Base-by-base conservation (phyloP, 2,113 vertebrate genomes). In the Trochalopteron elliotii region DNA sequence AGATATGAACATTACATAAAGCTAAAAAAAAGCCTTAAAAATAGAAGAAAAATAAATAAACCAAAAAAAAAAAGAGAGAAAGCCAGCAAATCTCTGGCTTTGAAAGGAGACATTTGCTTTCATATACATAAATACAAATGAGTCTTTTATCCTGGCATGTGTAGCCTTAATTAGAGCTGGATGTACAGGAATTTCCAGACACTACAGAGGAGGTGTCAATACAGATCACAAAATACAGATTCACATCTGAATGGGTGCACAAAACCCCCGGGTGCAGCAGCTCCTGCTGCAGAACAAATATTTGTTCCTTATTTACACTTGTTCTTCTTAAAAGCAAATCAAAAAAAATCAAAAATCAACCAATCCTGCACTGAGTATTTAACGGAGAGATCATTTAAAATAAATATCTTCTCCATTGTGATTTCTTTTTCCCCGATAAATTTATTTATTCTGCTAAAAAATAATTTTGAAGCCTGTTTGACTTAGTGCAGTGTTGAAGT, bases 41-140 rank as follows among this genome's bases (percentile, higher is more conserved):
- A 86, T 76, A 94, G 91, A 81, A 83, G 79, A 22, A 86, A 93
- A 92, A 80, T 23, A 93, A 95, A 95, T 39, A 94, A 94, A 95
- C 16, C 7, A 28, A 59, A 40, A 89, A 92, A 89, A 92, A 25
- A 86, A 88, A 70, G 1, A 70, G 1, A 91, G 59, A 45, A 82
- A 96, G n/a, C 23, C 83, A 71, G 60, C 17, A 75, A 80, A 64
- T 63, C 49, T 24, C 65, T 40, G 4, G 35, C 91, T 94, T 83
- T 95, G 87, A 94, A 93, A 96, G 12, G 24, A 77, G 35, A 90
- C 52, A 45, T 92, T 86, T 6, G 11, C 88, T 94, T 96, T 96
- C 82, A 86, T 60, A 92, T 7, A 70, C 27, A 37, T 37, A 95
- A 91, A 91, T 40, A 85, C 75, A 94, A 95, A 94, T 92, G 39